Evolutionary conservation across 2,797 vertebrate genomes (phyloP).

Genomic region (Gallinago nigripennis): DNA sequence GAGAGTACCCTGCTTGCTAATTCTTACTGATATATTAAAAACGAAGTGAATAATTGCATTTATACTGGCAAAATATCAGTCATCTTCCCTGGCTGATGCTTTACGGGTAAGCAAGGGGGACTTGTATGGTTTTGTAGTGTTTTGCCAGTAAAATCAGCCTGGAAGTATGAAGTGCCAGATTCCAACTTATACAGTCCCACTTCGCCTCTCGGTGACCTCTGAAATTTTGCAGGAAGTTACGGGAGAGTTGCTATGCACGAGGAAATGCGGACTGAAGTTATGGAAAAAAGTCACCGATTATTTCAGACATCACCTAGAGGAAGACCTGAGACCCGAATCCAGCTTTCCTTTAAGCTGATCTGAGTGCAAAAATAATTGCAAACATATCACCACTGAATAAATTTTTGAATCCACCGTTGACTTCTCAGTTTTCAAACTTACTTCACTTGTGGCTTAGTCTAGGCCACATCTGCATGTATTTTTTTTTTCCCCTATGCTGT

Average conservation of each 20-base stretch:
- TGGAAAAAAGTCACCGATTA: neutral
- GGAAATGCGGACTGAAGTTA: neutral
- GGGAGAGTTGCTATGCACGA: neutral
- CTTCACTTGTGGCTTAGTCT: neutral
- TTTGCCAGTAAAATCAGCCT: neutral
- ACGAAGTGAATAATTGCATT: neutral
- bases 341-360: neutral
- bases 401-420: neutral
- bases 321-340: neutral
- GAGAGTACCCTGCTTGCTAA: neutral
- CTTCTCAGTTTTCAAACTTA: neutral
- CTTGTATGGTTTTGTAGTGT: neutral
- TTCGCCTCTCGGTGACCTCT: neutral
- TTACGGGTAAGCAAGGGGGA: neutral
- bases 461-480: neutral
- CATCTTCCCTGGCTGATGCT: neutral
- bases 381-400: neutral
- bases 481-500: neutral
- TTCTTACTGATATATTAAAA: neutral
- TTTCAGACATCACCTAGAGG: neutral
- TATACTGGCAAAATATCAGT: neutral
- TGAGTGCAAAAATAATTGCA: neutral
- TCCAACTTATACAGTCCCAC: neutral
- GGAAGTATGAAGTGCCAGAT: neutral
- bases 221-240: conserved; percentile 6